These are phyloP conservation scores for Fringilla coelebs DNA, from an alignment of 2,797 vertebrate genomes.

Conservation along the genomic window DNA sequence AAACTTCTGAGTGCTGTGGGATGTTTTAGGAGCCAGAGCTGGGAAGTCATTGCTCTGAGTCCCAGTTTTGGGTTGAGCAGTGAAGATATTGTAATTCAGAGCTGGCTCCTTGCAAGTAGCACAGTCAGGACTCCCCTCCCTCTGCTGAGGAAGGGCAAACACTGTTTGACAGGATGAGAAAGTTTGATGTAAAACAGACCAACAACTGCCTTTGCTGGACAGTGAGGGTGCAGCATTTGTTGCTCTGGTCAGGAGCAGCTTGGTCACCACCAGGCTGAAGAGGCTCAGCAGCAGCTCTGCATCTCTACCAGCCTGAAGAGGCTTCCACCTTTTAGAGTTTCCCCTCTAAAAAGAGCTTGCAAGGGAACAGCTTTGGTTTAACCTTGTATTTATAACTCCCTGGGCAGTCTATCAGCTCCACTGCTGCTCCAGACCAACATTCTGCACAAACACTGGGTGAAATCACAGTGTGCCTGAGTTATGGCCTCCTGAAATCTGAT, in stretches of 20 bases:
- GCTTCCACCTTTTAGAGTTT: not conserved
- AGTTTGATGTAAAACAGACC: not conserved
- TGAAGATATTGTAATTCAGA: not conserved
- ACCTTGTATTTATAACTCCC: not conserved
- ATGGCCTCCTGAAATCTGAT: not conserved
- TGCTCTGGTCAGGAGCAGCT: not conserved
- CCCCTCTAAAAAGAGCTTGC: not conserved
- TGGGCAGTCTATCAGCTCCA: not conserved
- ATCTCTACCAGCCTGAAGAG: not conserved
- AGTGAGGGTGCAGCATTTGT: fast-evolving
- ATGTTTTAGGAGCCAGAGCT: not conserved
- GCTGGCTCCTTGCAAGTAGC: not conserved
- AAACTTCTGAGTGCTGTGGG: not conserved
- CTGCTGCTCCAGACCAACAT: not conserved
- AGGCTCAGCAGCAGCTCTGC: not conserved
- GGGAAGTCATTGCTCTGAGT: not conserved
- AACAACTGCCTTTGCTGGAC: not conserved
- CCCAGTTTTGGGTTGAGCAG: not conserved
- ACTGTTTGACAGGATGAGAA: not conserved
- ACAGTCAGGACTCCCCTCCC: not conserved
- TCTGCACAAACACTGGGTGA: not conserved
- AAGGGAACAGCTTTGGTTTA: not conserved
- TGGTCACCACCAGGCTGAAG: not conserved
- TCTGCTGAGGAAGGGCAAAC: not conserved
- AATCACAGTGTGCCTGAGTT: not conserved